phyloP scores from a whole-genome alignment of 2,113 vertebrate genomes.

The Nestor notabilis region DNA sequence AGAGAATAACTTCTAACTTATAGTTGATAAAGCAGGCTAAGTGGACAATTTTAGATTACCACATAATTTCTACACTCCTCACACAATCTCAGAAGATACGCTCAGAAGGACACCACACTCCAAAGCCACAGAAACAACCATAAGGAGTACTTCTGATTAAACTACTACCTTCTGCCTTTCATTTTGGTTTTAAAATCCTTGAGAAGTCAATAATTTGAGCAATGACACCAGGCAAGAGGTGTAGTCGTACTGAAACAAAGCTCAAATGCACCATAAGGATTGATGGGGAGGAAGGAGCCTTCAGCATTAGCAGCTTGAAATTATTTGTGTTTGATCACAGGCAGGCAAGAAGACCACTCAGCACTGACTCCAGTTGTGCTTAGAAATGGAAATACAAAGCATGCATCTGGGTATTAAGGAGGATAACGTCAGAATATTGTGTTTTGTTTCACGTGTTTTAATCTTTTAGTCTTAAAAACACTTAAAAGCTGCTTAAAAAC shows the following conservation, averaged over 20 bases:
- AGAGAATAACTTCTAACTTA: conserved; percentile 48
- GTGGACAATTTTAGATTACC: conserved; percentile 19
- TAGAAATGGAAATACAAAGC: background rate
- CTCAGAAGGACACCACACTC: background rate
- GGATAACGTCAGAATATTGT: background rate
- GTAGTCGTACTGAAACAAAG: background rate
- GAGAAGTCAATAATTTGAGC: background rate
- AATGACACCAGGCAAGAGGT: background rate
- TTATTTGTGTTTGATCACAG: background rate
- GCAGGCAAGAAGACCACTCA: background rate
- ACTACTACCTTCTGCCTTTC: background rate
- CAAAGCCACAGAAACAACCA: background rate
- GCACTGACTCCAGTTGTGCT: background rate
- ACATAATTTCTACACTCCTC: background rate
- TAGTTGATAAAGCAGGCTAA: conserved; percentile 46
- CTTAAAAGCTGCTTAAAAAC: background rate
- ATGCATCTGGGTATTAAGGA: background rate
- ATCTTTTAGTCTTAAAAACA: background rate
- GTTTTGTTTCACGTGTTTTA: background rate
- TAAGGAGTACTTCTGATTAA: background rate
- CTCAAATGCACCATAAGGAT: background rate
- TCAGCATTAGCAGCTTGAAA: background rate
- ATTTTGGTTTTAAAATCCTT: background rate
- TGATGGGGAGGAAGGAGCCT: background rate
- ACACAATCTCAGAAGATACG: background rate